A percentile compares a stretch with the other conserved stretches of the same genome.
phyloP scores from a whole-genome alignment of 2,113 vertebrate genomes.

The Sminthopsis crassicaudata region DNA sequence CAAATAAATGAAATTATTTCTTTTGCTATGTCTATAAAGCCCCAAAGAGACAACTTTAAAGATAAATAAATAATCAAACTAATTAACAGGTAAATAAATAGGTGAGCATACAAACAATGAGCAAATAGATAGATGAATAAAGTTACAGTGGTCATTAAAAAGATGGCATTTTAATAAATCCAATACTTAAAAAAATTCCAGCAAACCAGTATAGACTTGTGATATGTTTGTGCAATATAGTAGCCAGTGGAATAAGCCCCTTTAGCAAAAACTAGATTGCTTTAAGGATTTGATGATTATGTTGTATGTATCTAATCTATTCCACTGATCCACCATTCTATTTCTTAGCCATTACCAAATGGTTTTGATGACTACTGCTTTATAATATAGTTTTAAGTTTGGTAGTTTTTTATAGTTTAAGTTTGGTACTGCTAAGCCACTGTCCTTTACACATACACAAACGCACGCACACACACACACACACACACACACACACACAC shows the following conservation, averaged over 20 bases:
- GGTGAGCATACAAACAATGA: too few relatives aligned
- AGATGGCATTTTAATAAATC: neutral
- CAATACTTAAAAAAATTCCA: neutral
- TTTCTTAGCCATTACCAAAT: too few relatives aligned
- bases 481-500: too few relatives aligned
- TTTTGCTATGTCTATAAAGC: neutral
- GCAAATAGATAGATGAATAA: neutral
- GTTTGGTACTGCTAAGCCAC: too few relatives aligned
- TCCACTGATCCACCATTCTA: too few relatives aligned
- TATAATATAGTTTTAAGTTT: too few relatives aligned
- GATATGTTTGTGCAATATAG: neutral
- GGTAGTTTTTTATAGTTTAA: too few relatives aligned
- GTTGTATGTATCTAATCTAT: too few relatives aligned
- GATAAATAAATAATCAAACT: neutral
- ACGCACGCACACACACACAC: too few relatives aligned
- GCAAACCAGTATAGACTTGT: neutral
- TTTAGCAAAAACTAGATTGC: neutral
- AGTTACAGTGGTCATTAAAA: neutral
- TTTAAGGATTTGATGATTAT: too few relatives aligned
- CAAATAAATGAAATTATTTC: slow-evolving; percentile 56
- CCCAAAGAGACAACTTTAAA: neutral
- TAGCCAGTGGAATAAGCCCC: neutral
- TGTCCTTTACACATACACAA: too few relatives aligned
- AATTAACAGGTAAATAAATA: neutral
- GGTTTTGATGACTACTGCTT: too few relatives aligned